Evolutionary conservation across 2,113 vertebrate genomes (phyloP), one percentile per base, ranked within the genome.

Genomic region (Rallus limicola): DNA sequence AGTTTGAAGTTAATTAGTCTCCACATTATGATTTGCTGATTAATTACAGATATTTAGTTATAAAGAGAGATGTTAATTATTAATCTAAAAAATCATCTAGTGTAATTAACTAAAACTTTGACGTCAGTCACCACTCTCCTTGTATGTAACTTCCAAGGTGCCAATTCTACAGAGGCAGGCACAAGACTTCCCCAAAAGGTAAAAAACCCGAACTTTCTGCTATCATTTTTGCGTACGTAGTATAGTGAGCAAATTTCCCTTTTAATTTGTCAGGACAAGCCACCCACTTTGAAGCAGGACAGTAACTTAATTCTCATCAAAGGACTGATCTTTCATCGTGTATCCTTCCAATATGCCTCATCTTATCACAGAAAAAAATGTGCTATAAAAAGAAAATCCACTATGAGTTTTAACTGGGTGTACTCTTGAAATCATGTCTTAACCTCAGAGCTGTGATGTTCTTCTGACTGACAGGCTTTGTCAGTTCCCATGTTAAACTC

Each of bases 41-140:
- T 99, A 99, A 99, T 99, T 99, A 99, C 98, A 99, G 98, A 99
- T 99, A 99, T 99, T 99, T 99, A 98, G 98, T 98, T 99, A 98
- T 98, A 98, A 98, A 98, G 99, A 98, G 98, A 98, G 98, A 98
- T 99, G 98, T 98, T 99, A 99, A 99, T 99, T 99, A 99, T 99
- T 99, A 99, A 99, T 99, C 98, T 99, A 98, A 99, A 99, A 99
- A 99, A 99, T 98, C 97, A 98, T 97, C 98, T 98, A 97, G 97
- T 97, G 95, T 98, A 99, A 99, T 99, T 99, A 99, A 99, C 97
- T 96, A 98, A 98, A 98, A 98, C 97, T 98, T 97, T 98, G 96
- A 96, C 83, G 74, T 97, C 93, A 96, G 97, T 95, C 97, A 96
- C 94, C 93, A 82, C 97, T 97, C 88, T 96, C 97, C 95, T 91